Percentiles rank a stretch among this genome's conserved stretches.
phyloP scores from a whole-genome alignment of 2,888 invertebrate species.

The Drosophila tanythrix region DNA sequence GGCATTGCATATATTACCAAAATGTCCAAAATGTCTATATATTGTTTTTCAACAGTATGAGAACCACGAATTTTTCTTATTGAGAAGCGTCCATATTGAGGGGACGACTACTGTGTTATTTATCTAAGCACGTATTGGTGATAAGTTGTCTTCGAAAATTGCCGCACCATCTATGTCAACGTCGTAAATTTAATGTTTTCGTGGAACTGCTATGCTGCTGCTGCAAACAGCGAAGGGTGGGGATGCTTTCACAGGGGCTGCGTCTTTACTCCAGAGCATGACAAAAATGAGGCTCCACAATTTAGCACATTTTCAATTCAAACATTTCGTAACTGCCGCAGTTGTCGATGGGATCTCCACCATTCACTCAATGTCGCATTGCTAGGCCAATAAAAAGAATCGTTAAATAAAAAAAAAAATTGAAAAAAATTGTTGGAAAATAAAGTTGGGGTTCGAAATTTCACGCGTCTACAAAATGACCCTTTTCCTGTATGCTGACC shows the following conservation, averaged over 20 bases:
- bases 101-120: constrained; percentile 11
- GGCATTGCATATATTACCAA: background rate
- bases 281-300: constrained; percentile 46
- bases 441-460: constrained; percentile 53
- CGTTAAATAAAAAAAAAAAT: constrained; percentile 27
- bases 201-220: constrained; percentile 2
- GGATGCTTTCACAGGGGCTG: constrained; percentile 4
- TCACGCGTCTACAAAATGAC: constrained; percentile 78
- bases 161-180: constrained; percentile 37
- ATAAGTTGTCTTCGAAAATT: constrained; percentile 61
- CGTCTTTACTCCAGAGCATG: constrained; percentile 23
- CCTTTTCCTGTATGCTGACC: constrained; percentile 71
- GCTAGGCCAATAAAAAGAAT: constrained; percentile 46
- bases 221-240: constrained; percentile 3
- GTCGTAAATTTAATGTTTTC: constrained; percentile 68
- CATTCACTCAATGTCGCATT: constrained; percentile 25
- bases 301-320: constrained; percentile 69
- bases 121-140: constrained; percentile 53
- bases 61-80: background rate
- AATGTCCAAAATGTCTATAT: background rate
- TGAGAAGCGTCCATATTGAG: background rate
- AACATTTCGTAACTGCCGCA: constrained; percentile 53
- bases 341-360: constrained; percentile 10
- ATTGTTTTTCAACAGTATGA: background rate
- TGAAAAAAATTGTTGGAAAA: background rate